A percentile compares a stretch with the other conserved stretches of the same genome.
These are phyloP conservation scores for Chrysolina oricalcia DNA, from an alignment of 2,888 invertebrate genomes.

Conservation along the genomic window DNA sequence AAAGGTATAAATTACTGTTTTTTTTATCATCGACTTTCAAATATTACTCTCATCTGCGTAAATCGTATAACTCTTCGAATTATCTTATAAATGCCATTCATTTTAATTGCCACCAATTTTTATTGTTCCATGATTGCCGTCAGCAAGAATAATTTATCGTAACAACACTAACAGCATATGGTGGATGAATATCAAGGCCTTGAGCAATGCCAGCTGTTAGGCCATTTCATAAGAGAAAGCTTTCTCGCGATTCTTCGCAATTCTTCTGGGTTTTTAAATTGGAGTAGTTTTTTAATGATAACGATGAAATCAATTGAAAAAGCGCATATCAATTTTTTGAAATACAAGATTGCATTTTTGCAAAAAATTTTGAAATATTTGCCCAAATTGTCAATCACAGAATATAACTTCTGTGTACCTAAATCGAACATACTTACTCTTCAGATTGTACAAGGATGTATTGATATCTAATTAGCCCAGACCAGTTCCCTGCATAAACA, in stretches of 20 bases:
- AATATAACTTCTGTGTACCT: no score
- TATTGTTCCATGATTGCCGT: not conserved
- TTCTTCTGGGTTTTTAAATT: not conserved
- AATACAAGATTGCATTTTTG: no score
- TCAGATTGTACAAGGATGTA: no score
- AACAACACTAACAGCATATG: slow-evolving; percentile 9
- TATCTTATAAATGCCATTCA: not conserved
- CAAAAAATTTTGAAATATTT: no score
- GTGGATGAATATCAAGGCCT: not conserved
- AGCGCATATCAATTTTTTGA: no score
- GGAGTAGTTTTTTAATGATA: not conserved
- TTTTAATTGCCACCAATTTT: not conserved
- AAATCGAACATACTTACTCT: no score
- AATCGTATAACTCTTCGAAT: not conserved
- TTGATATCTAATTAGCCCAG: no score
- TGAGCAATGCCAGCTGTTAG: slow-evolving; percentile 2
- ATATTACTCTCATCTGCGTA: no score
- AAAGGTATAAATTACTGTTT: not conserved
- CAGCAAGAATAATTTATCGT: not conserved
- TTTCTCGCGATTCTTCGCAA: not conserved
- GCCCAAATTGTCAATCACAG: no score
- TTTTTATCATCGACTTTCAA: no score
- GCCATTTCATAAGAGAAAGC: not conserved
- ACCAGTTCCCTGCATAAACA: no score
- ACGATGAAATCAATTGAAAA: no score